Conservation (phyloP, 2,797 vertebrate species). For the Clarias laeviceps region DNA sequence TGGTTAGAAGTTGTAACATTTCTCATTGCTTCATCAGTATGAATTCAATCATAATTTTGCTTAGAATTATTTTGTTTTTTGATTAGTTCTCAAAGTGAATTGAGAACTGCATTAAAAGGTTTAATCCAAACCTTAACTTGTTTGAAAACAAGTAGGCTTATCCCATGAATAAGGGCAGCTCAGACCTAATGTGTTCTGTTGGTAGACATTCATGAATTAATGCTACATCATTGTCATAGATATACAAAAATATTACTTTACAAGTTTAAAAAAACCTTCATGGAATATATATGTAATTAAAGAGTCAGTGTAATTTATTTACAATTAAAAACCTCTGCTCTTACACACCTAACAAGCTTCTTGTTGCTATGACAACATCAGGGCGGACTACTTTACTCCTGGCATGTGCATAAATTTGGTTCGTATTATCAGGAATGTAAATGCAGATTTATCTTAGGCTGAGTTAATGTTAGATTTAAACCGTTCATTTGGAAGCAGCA, state of each 20-base stretch:
- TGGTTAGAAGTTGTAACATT: neutral
- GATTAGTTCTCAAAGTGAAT: neutral
- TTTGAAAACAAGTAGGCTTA: neutral
- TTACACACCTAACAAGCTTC: neutral
- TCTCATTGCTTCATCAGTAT: neutral
- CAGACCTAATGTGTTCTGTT: neutral
- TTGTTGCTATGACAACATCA: slow-evolving; percentile 25
- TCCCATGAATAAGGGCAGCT: neutral
- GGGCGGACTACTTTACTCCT: neutral
- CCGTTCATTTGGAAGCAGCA: neutral
- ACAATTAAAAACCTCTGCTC: neutral
- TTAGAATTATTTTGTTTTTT: neutral
- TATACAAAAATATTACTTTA: neutral
- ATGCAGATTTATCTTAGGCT: neutral
- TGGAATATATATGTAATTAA: neutral
- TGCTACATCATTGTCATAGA: neutral
- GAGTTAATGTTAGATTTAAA: neutral
- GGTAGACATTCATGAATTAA: neutral
- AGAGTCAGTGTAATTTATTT: neutral
- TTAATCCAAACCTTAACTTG: neutral
- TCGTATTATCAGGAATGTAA: slow-evolving; percentile 7
- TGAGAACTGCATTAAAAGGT: neutral
- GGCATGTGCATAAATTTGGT: slow-evolving; percentile 22
- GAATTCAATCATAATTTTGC: neutral
- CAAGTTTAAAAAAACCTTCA: neutral